Conservation (phyloP, 2,888 invertebrate species). For the Stomorhina lunata region DNA sequence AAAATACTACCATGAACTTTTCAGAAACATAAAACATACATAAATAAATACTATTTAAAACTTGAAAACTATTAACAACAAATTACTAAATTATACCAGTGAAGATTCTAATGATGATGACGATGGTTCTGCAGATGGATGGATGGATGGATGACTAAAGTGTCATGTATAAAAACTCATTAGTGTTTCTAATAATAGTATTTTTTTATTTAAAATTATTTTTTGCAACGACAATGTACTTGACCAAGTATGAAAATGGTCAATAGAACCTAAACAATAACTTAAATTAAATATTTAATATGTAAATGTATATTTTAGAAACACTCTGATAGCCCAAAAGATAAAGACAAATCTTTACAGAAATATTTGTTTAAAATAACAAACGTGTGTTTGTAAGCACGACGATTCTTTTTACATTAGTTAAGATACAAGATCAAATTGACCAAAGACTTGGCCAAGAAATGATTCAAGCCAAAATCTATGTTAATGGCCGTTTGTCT, state of each 20-base stretch:
- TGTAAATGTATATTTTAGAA: not conserved
- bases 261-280: conserved; percentile 42
- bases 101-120: conserved; percentile 8
- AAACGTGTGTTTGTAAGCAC: not conserved
- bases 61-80: conserved; percentile 28
- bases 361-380: not conserved
- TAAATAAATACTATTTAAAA: not conserved
- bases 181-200: not conserved
- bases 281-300: conserved; percentile 7
- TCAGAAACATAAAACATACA: not conserved
- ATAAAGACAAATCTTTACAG: not conserved
- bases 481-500: not conserved
- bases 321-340: not conserved
- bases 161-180: too few species aligned
- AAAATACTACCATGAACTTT: conserved; percentile 55
- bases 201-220: conserved; percentile 10
- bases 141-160: too few species aligned
- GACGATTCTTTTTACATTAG: too few species aligned
- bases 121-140: not conserved
- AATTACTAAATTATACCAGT: conserved; percentile 25
- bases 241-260: conserved; percentile 40
- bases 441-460: conserved; percentile 34
- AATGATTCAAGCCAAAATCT: conserved; percentile 17
- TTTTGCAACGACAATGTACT: conserved; percentile 42
- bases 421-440: conserved; percentile 56